Evolutionary conservation across 1,140 invertebrate genomes (phyloP).

Genomic region (Lordiphosa clarofinis): DNA sequence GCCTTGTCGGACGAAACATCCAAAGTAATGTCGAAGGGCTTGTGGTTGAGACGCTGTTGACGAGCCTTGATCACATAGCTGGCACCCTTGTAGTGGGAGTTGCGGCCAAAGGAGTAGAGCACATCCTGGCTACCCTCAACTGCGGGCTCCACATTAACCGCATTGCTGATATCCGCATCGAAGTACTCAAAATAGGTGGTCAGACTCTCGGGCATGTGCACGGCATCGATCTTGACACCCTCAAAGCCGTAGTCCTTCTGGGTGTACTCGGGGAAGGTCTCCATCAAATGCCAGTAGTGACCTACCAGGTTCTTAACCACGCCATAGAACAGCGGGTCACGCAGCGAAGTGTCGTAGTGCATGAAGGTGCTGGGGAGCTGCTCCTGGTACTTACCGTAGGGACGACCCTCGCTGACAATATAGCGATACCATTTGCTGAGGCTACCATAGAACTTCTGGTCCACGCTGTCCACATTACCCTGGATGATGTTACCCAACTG

Average conservation of each 20-base stretch:
- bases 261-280: constrained; percentile 80
- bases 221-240: constrained; percentile 84
- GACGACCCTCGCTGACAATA: constrained; percentile 78
- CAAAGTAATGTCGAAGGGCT: constrained; percentile 83
- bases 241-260: constrained; percentile 82
- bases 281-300: constrained; percentile 82
- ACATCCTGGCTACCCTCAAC: constrained; percentile 53
- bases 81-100: constrained; percentile 84
- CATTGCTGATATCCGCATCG: constrained; percentile 85
- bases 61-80: constrained; percentile 82
- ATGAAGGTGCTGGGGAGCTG: constrained; percentile 81
- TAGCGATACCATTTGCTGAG: constrained; percentile 75
- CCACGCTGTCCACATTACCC: constrained; percentile 81
- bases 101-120: constrained; percentile 82
- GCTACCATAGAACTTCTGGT: constrained; percentile 80
- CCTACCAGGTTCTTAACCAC: constrained; percentile 83
- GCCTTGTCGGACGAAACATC: constrained; percentile 81
- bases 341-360: constrained; percentile 82
- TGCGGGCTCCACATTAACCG: constrained; percentile 80
- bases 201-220: constrained; percentile 83
- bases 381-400: constrained; percentile 69
- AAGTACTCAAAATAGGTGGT: constrained; percentile 87
- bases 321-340: constrained; percentile 85
- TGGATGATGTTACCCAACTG: constrained; percentile 82
- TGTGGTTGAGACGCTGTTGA: constrained; percentile 83